Evolutionary conservation across 2,113 vertebrate genomes (phyloP).

Genomic region (Cyprinodon tularosa): DNA sequence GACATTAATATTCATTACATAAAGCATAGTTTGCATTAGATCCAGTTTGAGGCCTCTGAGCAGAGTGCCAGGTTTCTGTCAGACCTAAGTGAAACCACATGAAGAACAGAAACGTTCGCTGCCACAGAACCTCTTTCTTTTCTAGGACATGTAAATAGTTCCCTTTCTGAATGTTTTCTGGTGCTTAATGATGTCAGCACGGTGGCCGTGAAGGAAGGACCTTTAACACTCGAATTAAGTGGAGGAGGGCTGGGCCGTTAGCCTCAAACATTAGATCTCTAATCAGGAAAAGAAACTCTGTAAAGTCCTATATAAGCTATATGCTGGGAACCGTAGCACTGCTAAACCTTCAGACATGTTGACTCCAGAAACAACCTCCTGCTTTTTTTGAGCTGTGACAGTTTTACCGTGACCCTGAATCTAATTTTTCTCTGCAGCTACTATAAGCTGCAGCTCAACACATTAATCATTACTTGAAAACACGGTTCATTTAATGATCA

Average conservation of each 20-base stretch:
- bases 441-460: too few relatives aligned
- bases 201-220: not conserved
- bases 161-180: constrained; percentile 5
- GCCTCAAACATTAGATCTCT: too few relatives aligned
- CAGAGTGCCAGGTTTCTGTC: constrained; percentile 60
- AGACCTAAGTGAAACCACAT: constrained; percentile 65
- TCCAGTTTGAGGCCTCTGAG: constrained; percentile 54
- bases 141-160: constrained; percentile 42
- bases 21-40: constrained; percentile 61
- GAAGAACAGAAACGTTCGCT: constrained; percentile 62
- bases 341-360: too few relatives aligned
- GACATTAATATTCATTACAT: constrained; percentile 69
- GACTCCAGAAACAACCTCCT: not conserved
- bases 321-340: too few relatives aligned
- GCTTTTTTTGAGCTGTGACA: too few relatives aligned
- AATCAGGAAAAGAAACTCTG: too few relatives aligned
- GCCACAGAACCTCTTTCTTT: constrained; percentile 32
- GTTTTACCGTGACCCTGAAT: too few relatives aligned
- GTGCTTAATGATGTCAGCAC: constrained; percentile 1
- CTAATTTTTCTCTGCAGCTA: too few relatives aligned
- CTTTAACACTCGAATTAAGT: not conserved
- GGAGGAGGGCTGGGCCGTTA: not conserved
- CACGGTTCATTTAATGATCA: too few relatives aligned
- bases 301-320: too few relatives aligned
- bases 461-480: too few relatives aligned